These are phyloP conservation scores for Idaea straminata DNA, from an alignment of 2,888 invertebrate species.

Conservation along the genomic window DNA sequence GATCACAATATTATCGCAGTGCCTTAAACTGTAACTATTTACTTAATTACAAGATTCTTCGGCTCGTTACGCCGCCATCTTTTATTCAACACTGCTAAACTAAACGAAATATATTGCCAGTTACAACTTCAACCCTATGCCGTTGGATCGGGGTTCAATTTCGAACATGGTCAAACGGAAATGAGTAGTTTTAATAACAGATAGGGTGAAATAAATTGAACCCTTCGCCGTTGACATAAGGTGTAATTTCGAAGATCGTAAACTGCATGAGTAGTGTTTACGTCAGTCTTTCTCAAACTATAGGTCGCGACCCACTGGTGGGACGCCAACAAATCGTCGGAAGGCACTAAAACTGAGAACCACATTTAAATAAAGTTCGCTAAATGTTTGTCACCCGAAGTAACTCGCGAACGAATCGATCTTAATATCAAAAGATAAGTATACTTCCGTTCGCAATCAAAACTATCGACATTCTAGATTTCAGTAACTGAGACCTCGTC, in stretches of 20 bases:
- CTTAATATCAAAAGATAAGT: too few species aligned
- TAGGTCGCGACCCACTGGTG: too few species aligned
- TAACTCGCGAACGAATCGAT: too few species aligned
- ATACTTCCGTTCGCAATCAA: too few species aligned
- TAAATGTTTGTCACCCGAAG: too few species aligned
- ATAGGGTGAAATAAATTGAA: neutral
- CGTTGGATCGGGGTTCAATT: neutral
- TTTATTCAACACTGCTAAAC: neutral
- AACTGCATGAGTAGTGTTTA: neutral
- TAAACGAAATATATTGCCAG: neutral
- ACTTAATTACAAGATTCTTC: constrained; percentile 48
- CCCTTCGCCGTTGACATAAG: neutral
- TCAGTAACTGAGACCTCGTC: too few species aligned
- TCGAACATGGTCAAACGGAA: neutral
- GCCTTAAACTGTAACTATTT: constrained; percentile 40
- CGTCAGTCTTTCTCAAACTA: neutral
- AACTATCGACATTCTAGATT: too few species aligned
- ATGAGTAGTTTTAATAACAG: neutral
- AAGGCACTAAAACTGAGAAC: too few species aligned
- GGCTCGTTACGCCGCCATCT: constrained; percentile 41
- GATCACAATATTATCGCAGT: neutral
- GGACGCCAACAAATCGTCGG: too few species aligned
- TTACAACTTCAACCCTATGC: neutral
- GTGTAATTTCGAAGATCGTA: neutral
- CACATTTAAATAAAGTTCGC: too few species aligned